A percentile compares a stretch with the other conserved stretches of the same genome.
Evolutionary conservation across 2,888 invertebrate species (phyloP).

Genomic region (Corythucha ciliata): DNA sequence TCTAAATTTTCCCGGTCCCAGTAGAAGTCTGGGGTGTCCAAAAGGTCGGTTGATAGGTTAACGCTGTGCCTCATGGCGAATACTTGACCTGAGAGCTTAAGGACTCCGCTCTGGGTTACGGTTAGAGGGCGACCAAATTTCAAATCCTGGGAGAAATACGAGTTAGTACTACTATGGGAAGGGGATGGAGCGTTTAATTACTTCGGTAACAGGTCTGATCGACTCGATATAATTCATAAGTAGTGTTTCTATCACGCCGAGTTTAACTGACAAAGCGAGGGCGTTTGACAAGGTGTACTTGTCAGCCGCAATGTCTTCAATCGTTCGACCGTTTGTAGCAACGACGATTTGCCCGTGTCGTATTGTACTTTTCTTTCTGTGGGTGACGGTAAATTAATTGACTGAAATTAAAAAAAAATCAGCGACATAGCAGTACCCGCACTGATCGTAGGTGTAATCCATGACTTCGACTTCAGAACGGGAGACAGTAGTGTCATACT

Average conservation of each 20-base stretch:
- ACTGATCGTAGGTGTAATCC: constrained; percentile 57
- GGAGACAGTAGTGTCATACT: constrained; percentile 59
- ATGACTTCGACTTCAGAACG: constrained; percentile 73
- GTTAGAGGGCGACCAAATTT: constrained; percentile 62
- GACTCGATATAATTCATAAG: constrained; percentile 20
- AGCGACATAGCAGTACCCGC: too few relatives aligned
- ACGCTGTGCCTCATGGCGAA: constrained; percentile 81
- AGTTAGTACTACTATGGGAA: constrained; percentile 1
- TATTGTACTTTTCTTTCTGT: too few relatives aligned
- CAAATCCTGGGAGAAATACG: too few relatives aligned
- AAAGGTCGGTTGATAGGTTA: constrained; percentile 84
- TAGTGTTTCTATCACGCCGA: constrained; percentile 66
- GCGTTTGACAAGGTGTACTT: constrained; percentile 93
- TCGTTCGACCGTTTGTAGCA: too few relatives aligned
- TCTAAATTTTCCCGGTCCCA: constrained; percentile 93
- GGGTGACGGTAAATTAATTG: too few relatives aligned
- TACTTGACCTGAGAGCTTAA: constrained; percentile 75
- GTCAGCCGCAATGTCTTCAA: constrained; percentile 52
- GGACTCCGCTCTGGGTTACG: constrained; percentile 58
- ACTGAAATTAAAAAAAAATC: too few relatives aligned
- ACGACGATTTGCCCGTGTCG: too few relatives aligned
- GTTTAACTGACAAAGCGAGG: constrained; percentile 83
- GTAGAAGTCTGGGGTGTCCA: constrained; percentile 95
- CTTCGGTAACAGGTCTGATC: constrained; percentile 22
- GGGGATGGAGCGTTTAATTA: neutral